Percentiles rank a stretch among this genome's conserved stretches.
Conservation (phyloP, 2,797 vertebrate genomes). For the Coracias cyanogaster region DNA sequence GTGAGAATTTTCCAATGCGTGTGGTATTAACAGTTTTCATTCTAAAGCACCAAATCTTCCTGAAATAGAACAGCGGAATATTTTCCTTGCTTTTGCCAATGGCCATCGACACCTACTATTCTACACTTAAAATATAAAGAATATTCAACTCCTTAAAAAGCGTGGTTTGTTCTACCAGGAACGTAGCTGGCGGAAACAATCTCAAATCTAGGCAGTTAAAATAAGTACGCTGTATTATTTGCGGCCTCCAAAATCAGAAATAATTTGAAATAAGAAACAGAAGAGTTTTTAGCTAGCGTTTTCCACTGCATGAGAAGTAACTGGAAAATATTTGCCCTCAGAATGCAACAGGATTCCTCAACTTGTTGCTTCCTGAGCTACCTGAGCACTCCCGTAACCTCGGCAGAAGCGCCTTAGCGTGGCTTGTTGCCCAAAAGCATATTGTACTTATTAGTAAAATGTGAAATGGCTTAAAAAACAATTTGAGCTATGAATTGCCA, state of each 20-base stretch:
- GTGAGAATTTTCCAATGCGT: constrained; percentile 70
- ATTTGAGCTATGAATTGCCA: constrained; percentile 80
- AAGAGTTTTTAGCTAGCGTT: constrained; percentile 47
- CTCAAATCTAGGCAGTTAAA: background rate
- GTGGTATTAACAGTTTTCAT: constrained; percentile 76
- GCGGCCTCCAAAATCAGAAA: constrained; percentile 36
- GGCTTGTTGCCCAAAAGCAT: constrained; percentile 77
- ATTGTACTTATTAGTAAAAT: constrained; percentile 83
- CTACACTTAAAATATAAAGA: constrained; percentile 57
- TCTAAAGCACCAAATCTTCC: constrained; percentile 72
- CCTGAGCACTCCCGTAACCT: constrained; percentile 56
- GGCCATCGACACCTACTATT: constrained; percentile 45
- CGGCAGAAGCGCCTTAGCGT: constrained; percentile 63
- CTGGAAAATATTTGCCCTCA: constrained; percentile 19
- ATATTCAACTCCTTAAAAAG: constrained; percentile 70
- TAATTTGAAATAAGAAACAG: constrained; percentile 61
- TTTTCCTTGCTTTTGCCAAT: constrained; percentile 64
- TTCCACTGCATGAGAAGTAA: constrained; percentile 13
- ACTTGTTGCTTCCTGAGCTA: constrained; percentile 62
- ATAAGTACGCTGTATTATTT: background rate
- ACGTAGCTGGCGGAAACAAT: constrained; percentile 48
- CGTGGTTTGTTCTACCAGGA: constrained; percentile 56
- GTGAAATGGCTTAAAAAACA: constrained; percentile 80
- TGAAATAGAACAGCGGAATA: constrained; percentile 70
- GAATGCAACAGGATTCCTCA: constrained; percentile 46